phyloP scores from a whole-genome alignment of 2,113 vertebrate genomes.

The Phoenicopterus ruber region DNA sequence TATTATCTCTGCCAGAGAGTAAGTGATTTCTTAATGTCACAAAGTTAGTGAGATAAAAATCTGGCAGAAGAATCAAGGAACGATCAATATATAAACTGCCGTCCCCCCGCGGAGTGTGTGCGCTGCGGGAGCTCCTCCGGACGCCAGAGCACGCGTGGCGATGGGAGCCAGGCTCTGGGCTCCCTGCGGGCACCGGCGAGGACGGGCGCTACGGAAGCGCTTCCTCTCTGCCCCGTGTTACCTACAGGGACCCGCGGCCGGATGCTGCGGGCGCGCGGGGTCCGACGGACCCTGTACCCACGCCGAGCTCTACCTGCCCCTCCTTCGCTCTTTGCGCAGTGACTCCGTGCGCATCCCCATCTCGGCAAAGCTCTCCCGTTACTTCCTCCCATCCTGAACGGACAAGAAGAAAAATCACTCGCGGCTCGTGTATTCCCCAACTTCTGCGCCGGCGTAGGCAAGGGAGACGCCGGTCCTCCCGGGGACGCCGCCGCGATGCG shows the following conservation, averaged over 20 bases:
- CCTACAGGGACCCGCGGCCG: neutral
- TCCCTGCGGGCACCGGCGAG: accelerated
- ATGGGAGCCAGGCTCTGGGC: neutral
- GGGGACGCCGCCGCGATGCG: accelerated
- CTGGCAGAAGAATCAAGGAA: neutral
- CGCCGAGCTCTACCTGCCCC: neutral
- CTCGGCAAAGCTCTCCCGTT: neutral
- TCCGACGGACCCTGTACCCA: neutral
- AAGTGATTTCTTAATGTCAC: neutral
- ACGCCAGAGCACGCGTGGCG: accelerated
- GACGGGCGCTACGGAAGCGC: accelerated
- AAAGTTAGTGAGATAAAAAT: neutral
- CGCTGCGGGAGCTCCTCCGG: neutral
- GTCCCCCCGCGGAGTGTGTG: accelerated
- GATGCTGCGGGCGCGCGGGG: accelerated
- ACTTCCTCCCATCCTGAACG: neutral
- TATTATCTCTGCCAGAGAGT: neutral
- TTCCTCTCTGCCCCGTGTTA: neutral
- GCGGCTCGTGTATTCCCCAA: neutral
- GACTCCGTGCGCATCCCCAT: accelerated
- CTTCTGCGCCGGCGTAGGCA: accelerated
- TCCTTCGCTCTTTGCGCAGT: too few relatives aligned
- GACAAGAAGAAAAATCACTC: accelerated
- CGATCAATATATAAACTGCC: accelerated
- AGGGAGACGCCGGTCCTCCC: neutral